Percentiles rank a stretch among this genome's conserved stretches.
These are phyloP conservation scores for Drosophila mojavensis DNA, from an alignment of 1,140 invertebrate species.

Conservation along the genomic window DNA sequence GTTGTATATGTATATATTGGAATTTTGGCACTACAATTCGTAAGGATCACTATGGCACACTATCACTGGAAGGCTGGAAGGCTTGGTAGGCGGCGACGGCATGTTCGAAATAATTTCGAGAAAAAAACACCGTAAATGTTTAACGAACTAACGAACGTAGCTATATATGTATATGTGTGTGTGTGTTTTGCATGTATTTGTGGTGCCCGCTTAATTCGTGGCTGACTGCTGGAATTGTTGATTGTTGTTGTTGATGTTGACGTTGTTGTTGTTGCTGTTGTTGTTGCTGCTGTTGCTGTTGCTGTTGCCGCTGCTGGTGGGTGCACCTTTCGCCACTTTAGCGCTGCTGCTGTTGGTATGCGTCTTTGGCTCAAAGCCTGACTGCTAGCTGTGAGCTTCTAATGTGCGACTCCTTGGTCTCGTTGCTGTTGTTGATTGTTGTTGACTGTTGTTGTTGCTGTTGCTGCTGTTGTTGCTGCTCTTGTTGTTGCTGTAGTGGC, in stretches of 20 bases:
- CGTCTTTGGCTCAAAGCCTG: slow-evolving; percentile 37
- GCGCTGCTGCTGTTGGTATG: slow-evolving; percentile 35
- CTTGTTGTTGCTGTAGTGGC: slow-evolving; percentile 27
- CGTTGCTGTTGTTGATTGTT: slow-evolving; percentile 1
- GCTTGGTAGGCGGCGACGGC: slow-evolving; percentile 9
- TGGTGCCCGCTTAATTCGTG: slow-evolving; percentile 22
- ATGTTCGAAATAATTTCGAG: slow-evolving; percentile 9
- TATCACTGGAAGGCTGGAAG: slow-evolving; percentile 36
- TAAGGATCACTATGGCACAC: slow-evolving; percentile 42
- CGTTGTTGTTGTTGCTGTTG: slow-evolving; percentile 26
- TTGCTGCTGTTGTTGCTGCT: slow-evolving; percentile 23
- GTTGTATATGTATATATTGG: slow-evolving; percentile 16
- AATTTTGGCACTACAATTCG: slow-evolving; percentile 73
- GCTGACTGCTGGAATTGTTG: slow-evolving; percentile 31
- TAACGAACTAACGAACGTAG: not conserved
- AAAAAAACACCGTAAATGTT: slow-evolving; percentile 22
- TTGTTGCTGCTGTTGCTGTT: slow-evolving; percentile 23
- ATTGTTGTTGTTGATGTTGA: slow-evolving; percentile 21
- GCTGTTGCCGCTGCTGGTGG: slow-evolving; percentile 33
- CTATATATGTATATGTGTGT: not conserved
- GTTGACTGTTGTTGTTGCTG: not conserved
- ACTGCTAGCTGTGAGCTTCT: slow-evolving; percentile 38
- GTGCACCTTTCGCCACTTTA: slow-evolving; percentile 19
- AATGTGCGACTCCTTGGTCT: slow-evolving; percentile 44
- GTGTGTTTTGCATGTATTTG: not conserved